Base-by-base conservation (phyloP, 1,140 invertebrate genomes). In the Pristionchus pacificus region DNA sequence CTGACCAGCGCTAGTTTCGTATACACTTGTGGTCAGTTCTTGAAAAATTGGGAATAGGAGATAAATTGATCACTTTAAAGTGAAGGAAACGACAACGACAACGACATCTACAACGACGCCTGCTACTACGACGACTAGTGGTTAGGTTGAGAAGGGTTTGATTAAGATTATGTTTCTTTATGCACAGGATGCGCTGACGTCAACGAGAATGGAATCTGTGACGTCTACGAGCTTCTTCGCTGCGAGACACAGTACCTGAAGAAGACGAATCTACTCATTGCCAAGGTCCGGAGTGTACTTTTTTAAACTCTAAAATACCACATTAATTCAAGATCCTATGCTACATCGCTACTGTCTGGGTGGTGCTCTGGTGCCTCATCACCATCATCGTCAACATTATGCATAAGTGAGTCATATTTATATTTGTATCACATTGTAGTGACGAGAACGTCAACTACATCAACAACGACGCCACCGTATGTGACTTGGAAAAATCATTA, bases 331-430 rank as follows among this genome's bases (percentile, higher is more conserved):
- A 71, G 70, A 60, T 60, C 33, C 14, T 57, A 19, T 55, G 65
- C 19, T 70, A 66, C 27, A 32, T 74, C 19, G 63, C 49, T 24
- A 60, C 49, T 2, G 32, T 65, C 13, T 71, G 68, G 70, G 64
- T 70, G 0, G 67, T 71, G 55, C 30, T 74, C 14, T 74, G 68
- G 68, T 62, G 55, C 6, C 25, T 74, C 1, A 57, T 68, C 1
- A 71, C 68, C 1, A 70, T 74, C 32, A 15, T 74, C 28, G 60
- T 71, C 1, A 74, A 74, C 29, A 71, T 74, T 13, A 30, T 32
- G 13, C 69, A 70, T 32, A 71, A 71, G 72, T 74, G 32, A 70
- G 68, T 38, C 19, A 2, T 28, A 38, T 24, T 29, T n/a, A 25
- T n/a, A 49, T 2, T 1, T 62, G 14, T 60, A 19, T 69, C 10